Evolutionary conservation across 2,113 vertebrate species (phyloP), one percentile per base, ranked within the genome.

Genomic region (Oriolus oriolus): DNA sequence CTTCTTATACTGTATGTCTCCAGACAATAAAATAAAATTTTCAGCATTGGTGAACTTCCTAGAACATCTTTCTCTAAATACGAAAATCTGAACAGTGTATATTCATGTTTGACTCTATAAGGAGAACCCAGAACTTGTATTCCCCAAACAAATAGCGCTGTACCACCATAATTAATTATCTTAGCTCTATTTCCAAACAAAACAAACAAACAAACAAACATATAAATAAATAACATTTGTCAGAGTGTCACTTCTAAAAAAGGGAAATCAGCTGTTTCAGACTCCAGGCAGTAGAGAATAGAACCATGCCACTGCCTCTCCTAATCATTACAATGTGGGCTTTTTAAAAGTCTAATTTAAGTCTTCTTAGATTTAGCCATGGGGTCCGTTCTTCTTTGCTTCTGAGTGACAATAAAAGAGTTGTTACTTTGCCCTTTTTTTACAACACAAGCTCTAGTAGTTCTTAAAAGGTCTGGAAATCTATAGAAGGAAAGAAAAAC

Each of bases 271-370:
- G 4, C 12, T 56, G 3, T 37, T 80, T 28, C 0, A 59, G 9
- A 42, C 1, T 60, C 8, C 42, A 70, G 35, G 19, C 14, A 70
- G 15, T 10, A 35, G 8, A 85, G 14, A 9, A 41, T 12, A 69
- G 33, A 74, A 57, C 7, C 3, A 6, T 61, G 3, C 5, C 21
- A n/a, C 24, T 30, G 3, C 2, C 15, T 84, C 8, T 21, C 49
- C 9, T 81, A 56, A 69, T 39, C 5, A 39, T 33, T 42, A 47
- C 7, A 54, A 57, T 28, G 21, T 3, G 3, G 0, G 1, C 0
- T 2, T 52, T 52, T 78, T 31, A 6, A 9, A 78, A 56, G 7
- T 39, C 11, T 74, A 49, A 49, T 7, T n/a, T 69, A 60, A 64
- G 22, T 84, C 21, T 60, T 77, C 12, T 15, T 33, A 14, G 27